phyloP scores from a whole-genome alignment of 2,113 vertebrate species.

The Aix galericulata region DNA sequence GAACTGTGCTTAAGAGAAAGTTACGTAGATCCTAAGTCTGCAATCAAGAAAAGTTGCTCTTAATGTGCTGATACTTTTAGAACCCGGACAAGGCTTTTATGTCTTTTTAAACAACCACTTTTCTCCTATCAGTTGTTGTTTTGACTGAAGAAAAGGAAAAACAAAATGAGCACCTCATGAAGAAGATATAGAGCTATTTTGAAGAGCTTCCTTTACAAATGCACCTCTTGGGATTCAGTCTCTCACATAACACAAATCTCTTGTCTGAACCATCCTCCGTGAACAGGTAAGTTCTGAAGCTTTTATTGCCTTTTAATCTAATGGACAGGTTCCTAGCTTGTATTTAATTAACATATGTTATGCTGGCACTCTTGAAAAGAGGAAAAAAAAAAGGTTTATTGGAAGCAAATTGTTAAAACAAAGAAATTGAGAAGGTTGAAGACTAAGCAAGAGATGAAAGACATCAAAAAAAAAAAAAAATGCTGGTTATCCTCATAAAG shows the following conservation, averaged over 20 bases:
- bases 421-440: neutral
- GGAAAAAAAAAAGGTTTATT: neutral
- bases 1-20: slow-evolving; percentile 8
- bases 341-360: neutral
- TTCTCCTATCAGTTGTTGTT: neutral
- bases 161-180: neutral
- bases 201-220: slow-evolving; percentile 23
- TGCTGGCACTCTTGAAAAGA: neutral
- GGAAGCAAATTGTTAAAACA: neutral
- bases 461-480: neutral
- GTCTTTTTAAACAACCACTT: neutral
- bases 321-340: neutral
- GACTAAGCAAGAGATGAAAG: neutral
- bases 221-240: neutral
- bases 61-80: neutral
- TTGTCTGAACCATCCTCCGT: neutral
- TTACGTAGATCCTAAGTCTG: neutral
- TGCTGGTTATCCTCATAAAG: neutral
- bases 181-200: neutral
- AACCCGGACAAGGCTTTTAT: neutral
- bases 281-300: slow-evolving; percentile 30
- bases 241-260: neutral
- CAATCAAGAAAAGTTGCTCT: neutral
- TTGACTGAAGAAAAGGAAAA: slow-evolving; percentile 25
- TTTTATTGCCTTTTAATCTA: slow-evolving; percentile 19